A percentile compares a stretch with the other conserved stretches of the same genome.
Conservation (phyloP, 2,797 vertebrate genomes). For the Pseudochromis fuscus region DNA sequence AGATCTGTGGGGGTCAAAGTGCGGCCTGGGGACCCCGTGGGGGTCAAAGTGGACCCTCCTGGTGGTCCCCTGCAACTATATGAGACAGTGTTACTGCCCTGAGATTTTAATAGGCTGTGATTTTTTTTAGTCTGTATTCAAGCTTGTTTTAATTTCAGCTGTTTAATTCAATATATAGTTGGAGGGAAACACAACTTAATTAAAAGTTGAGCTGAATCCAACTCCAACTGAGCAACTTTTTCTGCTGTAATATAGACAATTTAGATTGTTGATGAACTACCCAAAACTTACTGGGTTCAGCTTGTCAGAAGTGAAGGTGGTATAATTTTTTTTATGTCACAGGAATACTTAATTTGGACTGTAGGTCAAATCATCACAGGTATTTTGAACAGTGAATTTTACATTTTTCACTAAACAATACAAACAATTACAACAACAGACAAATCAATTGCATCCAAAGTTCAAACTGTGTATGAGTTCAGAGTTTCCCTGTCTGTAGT, state of each 20-base stretch:
- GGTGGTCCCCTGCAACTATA: neutral
- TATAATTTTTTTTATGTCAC: too few relatives aligned
- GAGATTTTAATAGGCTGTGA: neutral
- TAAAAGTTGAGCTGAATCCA: too few relatives aligned
- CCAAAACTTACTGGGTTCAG: neutral
- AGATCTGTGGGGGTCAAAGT: conserved; percentile 39
- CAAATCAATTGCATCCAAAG: neutral
- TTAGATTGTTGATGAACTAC: neutral
- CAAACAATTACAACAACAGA: neutral
- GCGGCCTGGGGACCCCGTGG: conserved; percentile 18
- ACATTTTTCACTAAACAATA: neutral
- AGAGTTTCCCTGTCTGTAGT: conserved; percentile 36
- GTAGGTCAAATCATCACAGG: neutral
- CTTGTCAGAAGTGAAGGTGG: neutral
- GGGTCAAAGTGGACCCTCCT: neutral
- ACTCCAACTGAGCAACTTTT: too few relatives aligned
- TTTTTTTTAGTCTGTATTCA: too few relatives aligned
- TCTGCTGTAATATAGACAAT: too few relatives aligned
- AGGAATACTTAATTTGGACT: neutral
- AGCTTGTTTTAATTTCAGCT: too few relatives aligned
- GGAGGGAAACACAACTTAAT: too few relatives aligned
- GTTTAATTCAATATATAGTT: too few relatives aligned
- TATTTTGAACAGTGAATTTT: conserved; percentile 1
- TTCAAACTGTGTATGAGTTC: neutral
- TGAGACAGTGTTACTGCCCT: neutral